Conservation (phyloP, 1,140 invertebrate genomes). For the Tenebrio molitor region DNA sequence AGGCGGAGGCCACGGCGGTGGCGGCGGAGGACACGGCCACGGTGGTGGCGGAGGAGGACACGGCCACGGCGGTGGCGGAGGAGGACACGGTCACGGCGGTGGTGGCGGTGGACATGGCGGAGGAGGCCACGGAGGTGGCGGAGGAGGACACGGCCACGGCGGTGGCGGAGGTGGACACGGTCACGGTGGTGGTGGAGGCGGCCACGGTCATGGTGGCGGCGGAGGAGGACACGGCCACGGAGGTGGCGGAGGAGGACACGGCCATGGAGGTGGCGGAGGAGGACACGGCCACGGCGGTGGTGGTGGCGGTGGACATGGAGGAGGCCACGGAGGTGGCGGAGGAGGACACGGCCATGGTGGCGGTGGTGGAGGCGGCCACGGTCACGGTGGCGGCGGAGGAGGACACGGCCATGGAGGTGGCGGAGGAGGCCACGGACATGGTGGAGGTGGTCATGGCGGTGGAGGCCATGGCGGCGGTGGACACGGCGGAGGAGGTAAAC, state of each 20-base stretch:
- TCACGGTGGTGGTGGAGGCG: not conserved
- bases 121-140: not conserved
- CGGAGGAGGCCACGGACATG: too few relatives aligned
- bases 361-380: too few relatives aligned
- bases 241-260: not conserved
- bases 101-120: not conserved
- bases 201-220: conserved; percentile 35
- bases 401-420: too few relatives aligned
- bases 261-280: conserved; percentile 8
- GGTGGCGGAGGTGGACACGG: conserved; percentile 2
- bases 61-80: not conserved
- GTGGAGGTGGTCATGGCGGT: too few relatives aligned
- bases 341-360: too few relatives aligned
- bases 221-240: conserved; percentile 23
- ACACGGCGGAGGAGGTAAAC: conserved; percentile 2
- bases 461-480: conserved; percentile 20
- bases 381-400: too few relatives aligned
- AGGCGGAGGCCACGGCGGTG: not conserved
- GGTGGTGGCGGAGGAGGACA: not conserved
- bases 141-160: conserved; percentile 5
- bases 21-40: not conserved
- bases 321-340: too few relatives aligned
- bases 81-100: not conserved
- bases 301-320: too few relatives aligned
- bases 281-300: conserved; percentile 13